phyloP scores from a whole-genome alignment of 2,113 vertebrate species.

The Chiloscyllium plagiosum region DNA sequence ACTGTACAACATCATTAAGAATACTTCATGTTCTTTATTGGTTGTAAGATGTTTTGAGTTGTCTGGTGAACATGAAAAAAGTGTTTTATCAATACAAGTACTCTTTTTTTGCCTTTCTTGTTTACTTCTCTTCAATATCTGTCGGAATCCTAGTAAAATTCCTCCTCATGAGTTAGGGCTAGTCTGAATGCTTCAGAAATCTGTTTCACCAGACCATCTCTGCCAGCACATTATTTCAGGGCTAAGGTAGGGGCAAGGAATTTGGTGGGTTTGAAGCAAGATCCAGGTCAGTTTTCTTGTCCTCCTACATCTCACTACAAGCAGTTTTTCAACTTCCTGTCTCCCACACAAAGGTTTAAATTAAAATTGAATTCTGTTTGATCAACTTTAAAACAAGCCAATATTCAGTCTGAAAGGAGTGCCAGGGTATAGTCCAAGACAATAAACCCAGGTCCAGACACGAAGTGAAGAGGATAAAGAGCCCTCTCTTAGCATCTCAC shows the following conservation, averaged over 20 bases:
- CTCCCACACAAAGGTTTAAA: not conserved
- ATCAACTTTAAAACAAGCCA: not conserved
- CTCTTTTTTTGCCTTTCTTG: not conserved
- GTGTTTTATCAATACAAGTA: no score
- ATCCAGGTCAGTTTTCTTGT: not conserved
- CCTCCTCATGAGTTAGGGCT: not conserved
- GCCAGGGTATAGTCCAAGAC: slow-evolving; percentile 36
- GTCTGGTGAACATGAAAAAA: no score
- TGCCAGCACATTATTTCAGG: not conserved
- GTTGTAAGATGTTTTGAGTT: not conserved
- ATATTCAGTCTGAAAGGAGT: not conserved
- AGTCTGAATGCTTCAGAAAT: not conserved
- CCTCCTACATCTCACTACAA: not conserved
- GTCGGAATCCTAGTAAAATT: not conserved
- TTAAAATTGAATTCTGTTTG: not conserved
- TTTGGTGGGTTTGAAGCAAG: not conserved
- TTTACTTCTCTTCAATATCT: not conserved
- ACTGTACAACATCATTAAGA: not conserved
- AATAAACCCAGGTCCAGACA: slow-evolving; percentile 26
- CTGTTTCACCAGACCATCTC: not conserved
- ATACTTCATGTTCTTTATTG: not conserved
- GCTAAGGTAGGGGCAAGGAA: not conserved
- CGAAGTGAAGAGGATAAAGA: slow-evolving; percentile 42
- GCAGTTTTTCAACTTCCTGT: not conserved
- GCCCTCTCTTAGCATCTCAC: slow-evolving; percentile 34